These are phyloP conservation scores for Datnioides undecimradiatus DNA, from an alignment of 2,113 vertebrate genomes.

Conservation along the genomic window DNA sequence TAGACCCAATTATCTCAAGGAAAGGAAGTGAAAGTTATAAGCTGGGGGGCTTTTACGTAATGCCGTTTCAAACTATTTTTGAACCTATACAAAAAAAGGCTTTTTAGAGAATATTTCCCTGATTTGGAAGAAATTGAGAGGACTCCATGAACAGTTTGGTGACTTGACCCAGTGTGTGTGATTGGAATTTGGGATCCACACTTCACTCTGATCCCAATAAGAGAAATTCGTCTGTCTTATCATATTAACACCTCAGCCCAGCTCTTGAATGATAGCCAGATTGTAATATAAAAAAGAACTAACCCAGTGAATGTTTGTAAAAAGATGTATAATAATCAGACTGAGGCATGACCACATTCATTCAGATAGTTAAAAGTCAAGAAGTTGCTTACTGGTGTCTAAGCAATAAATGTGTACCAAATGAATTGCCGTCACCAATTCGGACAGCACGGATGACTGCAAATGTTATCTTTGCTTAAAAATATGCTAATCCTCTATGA, in stretches of 20 bases:
- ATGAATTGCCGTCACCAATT: background rate
- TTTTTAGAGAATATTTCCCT: background rate
- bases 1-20: too few relatives aligned
- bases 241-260: background rate
- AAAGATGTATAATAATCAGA: too few relatives aligned
- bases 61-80: background rate
- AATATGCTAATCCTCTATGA: background rate
- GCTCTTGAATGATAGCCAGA: too few relatives aligned
- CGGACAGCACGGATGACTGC: too few relatives aligned
- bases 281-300: too few relatives aligned
- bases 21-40: background rate
- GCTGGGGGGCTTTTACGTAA: background rate
- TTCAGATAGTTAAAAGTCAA: too few relatives aligned
- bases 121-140: background rate
- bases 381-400: too few relatives aligned
- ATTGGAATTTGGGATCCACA: background rate
- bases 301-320: too few relatives aligned
- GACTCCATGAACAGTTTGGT: background rate
- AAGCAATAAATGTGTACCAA: background rate
- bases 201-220: background rate
- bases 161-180: background rate
- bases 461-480: background rate
- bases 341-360: too few relatives aligned
- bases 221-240: background rate
- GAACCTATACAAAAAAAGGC: background rate